A percentile compares a stretch with the other conserved stretches of the same genome.
Evolutionary conservation across 1,140 invertebrate genomes (phyloP).

Genomic region (Drosophila santomea): DNA sequence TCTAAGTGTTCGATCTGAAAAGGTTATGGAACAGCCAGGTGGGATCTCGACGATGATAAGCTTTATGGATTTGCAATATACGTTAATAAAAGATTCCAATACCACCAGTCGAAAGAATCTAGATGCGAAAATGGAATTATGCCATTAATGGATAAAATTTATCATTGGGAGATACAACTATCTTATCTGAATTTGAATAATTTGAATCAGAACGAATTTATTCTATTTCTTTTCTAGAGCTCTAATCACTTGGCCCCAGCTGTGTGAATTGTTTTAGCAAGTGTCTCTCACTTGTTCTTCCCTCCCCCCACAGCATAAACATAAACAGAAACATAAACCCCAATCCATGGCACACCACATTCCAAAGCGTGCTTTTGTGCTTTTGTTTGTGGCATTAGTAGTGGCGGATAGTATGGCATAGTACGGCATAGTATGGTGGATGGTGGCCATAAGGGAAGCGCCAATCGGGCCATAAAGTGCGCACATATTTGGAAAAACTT

Average conservation of each 20-base stretch:
- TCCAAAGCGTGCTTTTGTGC: constrained; percentile 40
- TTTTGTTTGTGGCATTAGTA: constrained; percentile 1
- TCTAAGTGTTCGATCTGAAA: not conserved
- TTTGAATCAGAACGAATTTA: not conserved
- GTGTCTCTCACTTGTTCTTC: constrained; percentile 3
- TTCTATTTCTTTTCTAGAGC: too few relatives aligned
- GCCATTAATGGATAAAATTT: too few relatives aligned
- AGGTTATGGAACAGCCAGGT: not conserved
- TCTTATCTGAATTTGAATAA: constrained; percentile 15
- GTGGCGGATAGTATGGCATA: not conserved
- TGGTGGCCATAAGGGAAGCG: constrained; percentile 35
- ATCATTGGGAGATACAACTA: constrained; percentile 1
- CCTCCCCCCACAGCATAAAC: constrained; percentile 6
- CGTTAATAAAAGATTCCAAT: too few relatives aligned
- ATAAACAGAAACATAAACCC: constrained; percentile 35
- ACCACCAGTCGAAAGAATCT: too few relatives aligned
- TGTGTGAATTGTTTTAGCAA: constrained; percentile 2
- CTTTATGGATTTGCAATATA: too few relatives aligned
- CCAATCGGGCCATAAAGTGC: constrained; percentile 34
- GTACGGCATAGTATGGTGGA: not conserved
- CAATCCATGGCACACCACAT: constrained; percentile 28
- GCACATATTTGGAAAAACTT: constrained; percentile 60
- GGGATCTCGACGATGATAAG: not conserved
- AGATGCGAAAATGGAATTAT: too few relatives aligned
- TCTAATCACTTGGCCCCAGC: not conserved